Evolutionary conservation across 2,888 invertebrate genomes (phyloP), one percentile per base, ranked within the genome.

Genomic region (Temnothorax unifasciatus): DNA sequence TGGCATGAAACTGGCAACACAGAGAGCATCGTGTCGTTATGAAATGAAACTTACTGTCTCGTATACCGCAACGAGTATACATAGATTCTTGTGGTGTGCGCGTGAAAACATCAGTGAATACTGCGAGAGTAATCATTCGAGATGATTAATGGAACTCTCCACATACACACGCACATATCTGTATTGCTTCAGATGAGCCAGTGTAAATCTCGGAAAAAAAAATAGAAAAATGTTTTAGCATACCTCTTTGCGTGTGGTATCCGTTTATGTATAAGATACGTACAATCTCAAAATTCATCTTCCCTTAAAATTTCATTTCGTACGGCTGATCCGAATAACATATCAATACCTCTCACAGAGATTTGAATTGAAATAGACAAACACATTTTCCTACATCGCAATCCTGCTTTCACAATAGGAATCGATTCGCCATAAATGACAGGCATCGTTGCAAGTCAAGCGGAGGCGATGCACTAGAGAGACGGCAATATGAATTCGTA

Each of bases 71-170:
- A 75, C 15, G 34, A 18, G 52, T 54, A 54, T 9, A 54, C 9
- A 38, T 34, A 29, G 44, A 68, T n/a, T 29, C 13, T n/a, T 13
- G 29, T 41, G 34, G 18, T 13, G 69, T 52, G 68, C 47, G 52
- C 54, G 57, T 50, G 50, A 77, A 76, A 64, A 63, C 82, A 59
- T 59, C 63, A 71, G 71, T 57, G 84, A 91, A 88, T 85, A 90
- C 90, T 87, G 86, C 87, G 88, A 89, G 89, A 90, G 90, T 91
- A 92, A 93, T 89, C 88, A 86, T 85, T 87, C 77, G 87, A 88
- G 88, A 92, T 93, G 92, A 93, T 93, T 92, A 93, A 93, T 93
- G 91, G 88, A 91, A 86, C 77, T 85, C 84, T 85, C 88, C 3
- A 3, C 25, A 2, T 2, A 25, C 25, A 25, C 25, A 29, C 29